These are phyloP conservation scores for Chalcosyrphus nemorum DNA, from an alignment of 2,888 invertebrate genomes.

Conservation along the genomic window DNA sequence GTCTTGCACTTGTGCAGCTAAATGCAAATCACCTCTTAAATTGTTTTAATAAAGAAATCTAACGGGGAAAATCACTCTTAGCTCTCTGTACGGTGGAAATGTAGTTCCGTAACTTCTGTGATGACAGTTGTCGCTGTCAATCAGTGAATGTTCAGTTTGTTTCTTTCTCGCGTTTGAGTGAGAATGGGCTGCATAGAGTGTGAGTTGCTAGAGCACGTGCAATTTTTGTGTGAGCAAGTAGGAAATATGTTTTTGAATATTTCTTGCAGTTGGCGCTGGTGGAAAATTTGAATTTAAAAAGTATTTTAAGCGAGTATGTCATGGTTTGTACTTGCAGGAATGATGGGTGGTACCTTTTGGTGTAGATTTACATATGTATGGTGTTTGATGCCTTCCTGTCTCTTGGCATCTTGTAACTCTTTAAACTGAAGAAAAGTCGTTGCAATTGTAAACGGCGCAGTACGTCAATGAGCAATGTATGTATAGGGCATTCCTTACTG, in stretches of 20 bases:
- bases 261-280: neutral
- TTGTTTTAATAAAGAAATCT: neutral
- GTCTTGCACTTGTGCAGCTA: neutral
- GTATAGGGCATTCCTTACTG: no score
- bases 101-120: slow-evolving; percentile 46
- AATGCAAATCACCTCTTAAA: neutral
- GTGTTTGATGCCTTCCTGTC: no score
- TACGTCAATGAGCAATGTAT: no score
- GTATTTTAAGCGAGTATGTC: neutral
- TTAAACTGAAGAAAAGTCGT: no score
- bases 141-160: neutral
- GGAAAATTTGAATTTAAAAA: slow-evolving; percentile 8
- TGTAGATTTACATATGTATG: no score
- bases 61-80: slow-evolving; percentile 34
- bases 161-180: neutral
- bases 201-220: neutral
- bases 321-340: neutral
- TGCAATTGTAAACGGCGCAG: no score
- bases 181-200: neutral
- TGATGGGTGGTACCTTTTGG: no score
- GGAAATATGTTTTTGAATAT: neutral
- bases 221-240: neutral
- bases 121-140: slow-evolving; percentile 23
- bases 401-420: no score
- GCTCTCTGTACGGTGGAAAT: neutral